These are phyloP conservation scores for Bubo blakistoni DNA, from an alignment of 2,113 vertebrate genomes.

Conservation along the genomic window DNA sequence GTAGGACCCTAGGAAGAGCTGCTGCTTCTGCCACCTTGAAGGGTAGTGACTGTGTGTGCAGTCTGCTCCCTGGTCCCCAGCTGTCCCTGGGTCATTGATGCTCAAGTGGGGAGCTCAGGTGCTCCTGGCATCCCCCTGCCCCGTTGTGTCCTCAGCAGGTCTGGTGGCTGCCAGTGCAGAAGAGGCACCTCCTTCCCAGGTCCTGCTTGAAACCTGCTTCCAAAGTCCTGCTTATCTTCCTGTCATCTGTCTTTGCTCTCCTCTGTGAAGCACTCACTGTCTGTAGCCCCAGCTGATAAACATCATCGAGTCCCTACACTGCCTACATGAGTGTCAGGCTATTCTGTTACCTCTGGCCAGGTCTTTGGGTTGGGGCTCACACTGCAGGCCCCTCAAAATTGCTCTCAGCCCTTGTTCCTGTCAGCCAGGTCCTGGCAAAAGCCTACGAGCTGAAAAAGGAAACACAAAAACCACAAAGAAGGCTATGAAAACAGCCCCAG, in stretches of 20 bases:
- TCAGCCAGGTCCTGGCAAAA: not conserved
- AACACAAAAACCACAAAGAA: not conserved
- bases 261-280: too few relatives aligned
- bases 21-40: not conserved
- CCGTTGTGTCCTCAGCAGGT: too few relatives aligned
- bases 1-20: not conserved
- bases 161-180: not conserved
- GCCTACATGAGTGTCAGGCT: too few relatives aligned
- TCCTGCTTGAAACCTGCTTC: not conserved
- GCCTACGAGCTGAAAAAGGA: not conserved
- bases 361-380: rapidly evolving
- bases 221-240: not conserved
- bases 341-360: not conserved
- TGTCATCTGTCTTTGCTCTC: not conserved
- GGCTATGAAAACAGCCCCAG: not conserved
- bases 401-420: not conserved
- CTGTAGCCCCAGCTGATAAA: not conserved
- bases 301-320: not conserved
- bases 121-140: rapidly evolving
- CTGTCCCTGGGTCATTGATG: not conserved
- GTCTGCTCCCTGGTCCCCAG: not conserved
- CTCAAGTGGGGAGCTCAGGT: rapidly evolving
- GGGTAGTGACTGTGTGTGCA: too few relatives aligned
- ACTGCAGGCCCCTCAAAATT: not conserved
- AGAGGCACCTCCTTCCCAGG: not conserved